Evolutionary conservation across 2,113 vertebrate species (phyloP).

Genomic region (Vulpes vulpes): DNA sequence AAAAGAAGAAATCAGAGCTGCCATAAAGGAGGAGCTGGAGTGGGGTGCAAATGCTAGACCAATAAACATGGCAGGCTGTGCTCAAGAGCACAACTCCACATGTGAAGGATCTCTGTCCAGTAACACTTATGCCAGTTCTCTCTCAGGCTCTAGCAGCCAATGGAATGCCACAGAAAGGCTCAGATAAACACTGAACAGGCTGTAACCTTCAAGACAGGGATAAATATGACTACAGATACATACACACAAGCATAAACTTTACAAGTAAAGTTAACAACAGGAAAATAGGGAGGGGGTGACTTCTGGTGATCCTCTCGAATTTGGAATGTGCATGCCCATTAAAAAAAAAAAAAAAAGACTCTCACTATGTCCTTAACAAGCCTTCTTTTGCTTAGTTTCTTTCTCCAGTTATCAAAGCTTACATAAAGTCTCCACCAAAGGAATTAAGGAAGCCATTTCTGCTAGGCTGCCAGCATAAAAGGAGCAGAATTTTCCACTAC

Average conservation of each 20-base stretch:
- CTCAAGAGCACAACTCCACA: background rate
- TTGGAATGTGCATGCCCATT: background rate
- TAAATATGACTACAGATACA: background rate
- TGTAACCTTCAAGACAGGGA: background rate
- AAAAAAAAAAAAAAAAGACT: background rate
- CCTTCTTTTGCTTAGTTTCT: background rate
- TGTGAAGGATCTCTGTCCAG: background rate
- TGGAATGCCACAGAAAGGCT: background rate
- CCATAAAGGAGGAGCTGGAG: background rate
- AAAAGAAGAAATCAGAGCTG: background rate
- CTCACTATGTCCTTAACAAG: background rate
- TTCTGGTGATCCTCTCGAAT: background rate
- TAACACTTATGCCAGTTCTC: background rate
- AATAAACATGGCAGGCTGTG: background rate
- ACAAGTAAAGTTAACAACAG: background rate
- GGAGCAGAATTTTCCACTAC: background rate
- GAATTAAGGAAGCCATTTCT: background rate
- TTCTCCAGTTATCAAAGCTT: slow-evolving; percentile 45
- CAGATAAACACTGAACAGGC: background rate
- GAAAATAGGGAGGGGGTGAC: background rate
- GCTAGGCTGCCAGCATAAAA: background rate
- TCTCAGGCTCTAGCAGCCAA: background rate
- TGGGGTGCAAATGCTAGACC: background rate
- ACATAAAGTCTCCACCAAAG: background rate
- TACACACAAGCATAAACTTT: background rate